phyloP scores from a whole-genome alignment of 2,797 vertebrate species.

The Melanotaenia boesemani region DNA sequence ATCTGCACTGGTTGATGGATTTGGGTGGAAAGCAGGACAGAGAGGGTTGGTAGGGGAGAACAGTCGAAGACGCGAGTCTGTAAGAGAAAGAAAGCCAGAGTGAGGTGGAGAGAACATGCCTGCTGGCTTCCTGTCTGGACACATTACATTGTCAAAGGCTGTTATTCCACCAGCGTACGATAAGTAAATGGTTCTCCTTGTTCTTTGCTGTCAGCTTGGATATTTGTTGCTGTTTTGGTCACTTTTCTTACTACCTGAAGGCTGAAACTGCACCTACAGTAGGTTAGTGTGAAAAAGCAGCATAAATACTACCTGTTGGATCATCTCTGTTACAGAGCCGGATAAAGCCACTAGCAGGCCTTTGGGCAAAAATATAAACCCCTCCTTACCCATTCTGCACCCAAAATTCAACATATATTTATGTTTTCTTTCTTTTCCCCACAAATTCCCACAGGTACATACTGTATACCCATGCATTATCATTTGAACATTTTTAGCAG shows the following conservation, averaged over 20 bases:
- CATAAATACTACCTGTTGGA: conserved; percentile 31
- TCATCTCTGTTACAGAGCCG: conserved; percentile 9
- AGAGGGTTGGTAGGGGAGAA: conserved; percentile 29
- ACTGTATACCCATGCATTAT: too few relatives aligned
- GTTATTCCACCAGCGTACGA: conserved; percentile 53
- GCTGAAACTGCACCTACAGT: conserved; percentile 31
- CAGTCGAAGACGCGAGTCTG: conserved; percentile 22
- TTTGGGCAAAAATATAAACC: neutral
- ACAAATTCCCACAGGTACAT: neutral
- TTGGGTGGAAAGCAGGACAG: conserved; percentile 33
- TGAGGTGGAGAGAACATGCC: conserved; percentile 70
- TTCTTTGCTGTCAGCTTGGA: conserved; percentile 63
- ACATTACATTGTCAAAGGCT: conserved; percentile 71
- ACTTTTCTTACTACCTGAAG: conserved; percentile 38
- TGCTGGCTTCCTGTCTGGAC: conserved; percentile 77
- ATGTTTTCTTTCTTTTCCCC: neutral
- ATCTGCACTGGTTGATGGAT: conserved; percentile 35
- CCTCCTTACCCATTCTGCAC: neutral
- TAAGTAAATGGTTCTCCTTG: conserved; percentile 62
- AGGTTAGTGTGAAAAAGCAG: conserved; percentile 24
- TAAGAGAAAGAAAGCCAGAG: conserved; percentile 27
- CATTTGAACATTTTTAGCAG: too few relatives aligned
- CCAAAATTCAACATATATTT: neutral
- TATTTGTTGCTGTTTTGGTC: conserved; percentile 59
- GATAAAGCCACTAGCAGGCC: neutral